Evolutionary conservation across 2,113 vertebrate genomes (phyloP).

Genomic region (Siniperca knerii): DNA sequence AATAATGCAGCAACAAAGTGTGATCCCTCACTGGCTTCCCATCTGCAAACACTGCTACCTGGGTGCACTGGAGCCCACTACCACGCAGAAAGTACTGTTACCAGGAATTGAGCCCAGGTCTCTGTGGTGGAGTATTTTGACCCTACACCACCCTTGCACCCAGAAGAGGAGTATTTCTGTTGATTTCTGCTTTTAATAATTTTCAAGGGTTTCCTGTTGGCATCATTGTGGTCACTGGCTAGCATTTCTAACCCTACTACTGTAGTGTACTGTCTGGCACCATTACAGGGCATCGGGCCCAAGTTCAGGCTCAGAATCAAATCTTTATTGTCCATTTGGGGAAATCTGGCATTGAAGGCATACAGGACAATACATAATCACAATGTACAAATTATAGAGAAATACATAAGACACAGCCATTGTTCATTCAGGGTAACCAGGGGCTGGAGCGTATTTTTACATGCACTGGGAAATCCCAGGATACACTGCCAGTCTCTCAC

Average conservation of each 20-base stretch:
- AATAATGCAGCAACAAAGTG: background rate
- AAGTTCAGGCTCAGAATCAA: slow-evolving; percentile 36
- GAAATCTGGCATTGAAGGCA: slow-evolving; percentile 29
- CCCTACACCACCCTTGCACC: background rate
- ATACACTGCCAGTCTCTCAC: background rate
- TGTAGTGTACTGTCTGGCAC: slow-evolving; percentile 6
- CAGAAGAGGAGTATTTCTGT: background rate
- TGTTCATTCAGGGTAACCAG: slow-evolving; percentile 33
- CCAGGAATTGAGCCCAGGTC: background rate
- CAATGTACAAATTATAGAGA: slow-evolving; percentile 26
- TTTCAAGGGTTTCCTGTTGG: slow-evolving; percentile 13
- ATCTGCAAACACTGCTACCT: background rate
- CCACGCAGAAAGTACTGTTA: background rate
- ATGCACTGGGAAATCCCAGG: slow-evolving; percentile 39
- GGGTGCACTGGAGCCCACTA: background rate
- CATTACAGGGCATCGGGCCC: slow-evolving; percentile 32
- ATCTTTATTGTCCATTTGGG: slow-evolving; percentile 43
- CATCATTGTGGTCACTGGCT: background rate
- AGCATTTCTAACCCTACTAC: background rate
- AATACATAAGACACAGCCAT: slow-evolving; percentile 3
- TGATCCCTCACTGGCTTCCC: background rate
- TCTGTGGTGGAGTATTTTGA: background rate
- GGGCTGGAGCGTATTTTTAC: background rate
- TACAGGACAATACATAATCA: slow-evolving; percentile 47
- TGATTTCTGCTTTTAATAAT: background rate